phyloP scores from a whole-genome alignment of 2,888 invertebrate species.

The Acholoe squamosa region DNA sequence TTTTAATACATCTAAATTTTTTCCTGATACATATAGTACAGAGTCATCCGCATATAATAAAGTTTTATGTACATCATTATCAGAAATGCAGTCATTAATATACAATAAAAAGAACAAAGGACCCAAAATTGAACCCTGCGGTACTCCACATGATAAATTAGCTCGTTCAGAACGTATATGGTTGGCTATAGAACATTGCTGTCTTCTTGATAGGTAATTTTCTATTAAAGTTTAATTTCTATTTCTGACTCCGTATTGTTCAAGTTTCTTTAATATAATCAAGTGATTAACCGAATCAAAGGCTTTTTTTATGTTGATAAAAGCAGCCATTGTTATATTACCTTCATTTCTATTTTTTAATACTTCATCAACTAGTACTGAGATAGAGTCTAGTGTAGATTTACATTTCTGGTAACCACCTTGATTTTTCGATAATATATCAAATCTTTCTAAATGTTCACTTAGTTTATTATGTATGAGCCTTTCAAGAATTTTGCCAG shows the following conservation, averaged over 20 bases:
- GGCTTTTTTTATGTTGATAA: background rate
- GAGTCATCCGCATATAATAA: background rate
- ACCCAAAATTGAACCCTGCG: background rate
- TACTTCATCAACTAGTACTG: background rate
- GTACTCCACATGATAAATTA: background rate
- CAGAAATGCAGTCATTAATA: background rate
- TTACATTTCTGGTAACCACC: background rate
- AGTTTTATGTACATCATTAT: background rate
- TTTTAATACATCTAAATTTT: background rate
- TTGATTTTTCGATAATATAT: background rate
- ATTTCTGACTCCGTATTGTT: background rate
- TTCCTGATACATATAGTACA: too few relatives aligned
- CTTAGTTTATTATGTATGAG: background rate
- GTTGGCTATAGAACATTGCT: background rate
- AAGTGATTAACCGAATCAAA: background rate
- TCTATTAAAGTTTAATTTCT: background rate
- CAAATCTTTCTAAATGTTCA: background rate
- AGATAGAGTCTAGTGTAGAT: background rate
- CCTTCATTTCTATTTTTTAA: background rate
- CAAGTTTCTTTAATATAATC: background rate
- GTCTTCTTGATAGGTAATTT: background rate
- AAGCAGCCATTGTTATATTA: background rate
- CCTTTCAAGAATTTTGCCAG: background rate
- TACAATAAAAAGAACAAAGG: background rate
- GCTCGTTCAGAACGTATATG: background rate